Evolutionary conservation across 2,797 vertebrate species (phyloP).

Genomic region (Argyrosomus regius): DNA sequence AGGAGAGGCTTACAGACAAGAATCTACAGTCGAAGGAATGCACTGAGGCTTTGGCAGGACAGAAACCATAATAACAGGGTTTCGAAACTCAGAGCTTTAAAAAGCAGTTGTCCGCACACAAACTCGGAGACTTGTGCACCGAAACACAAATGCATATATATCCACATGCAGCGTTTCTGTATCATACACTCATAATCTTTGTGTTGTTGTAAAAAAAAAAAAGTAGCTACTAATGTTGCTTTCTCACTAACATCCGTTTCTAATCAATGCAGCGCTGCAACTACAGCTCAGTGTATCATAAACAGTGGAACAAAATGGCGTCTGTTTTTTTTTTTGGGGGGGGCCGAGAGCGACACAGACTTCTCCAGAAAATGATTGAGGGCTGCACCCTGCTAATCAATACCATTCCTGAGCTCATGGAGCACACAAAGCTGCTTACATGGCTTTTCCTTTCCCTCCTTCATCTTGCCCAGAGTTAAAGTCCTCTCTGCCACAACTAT

Average conservation of each 20-base stretch:
- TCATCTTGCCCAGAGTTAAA: conserved; percentile 79
- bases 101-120: conserved; percentile 75
- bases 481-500: conserved; percentile 87
- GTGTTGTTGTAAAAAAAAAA: conserved; percentile 14
- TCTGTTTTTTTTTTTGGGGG: conserved; percentile 15
- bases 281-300: conserved; percentile 33
- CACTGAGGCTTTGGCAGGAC: conserved; percentile 81
- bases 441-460: conserved; percentile 74
- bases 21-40: conserved; percentile 83
- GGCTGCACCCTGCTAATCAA: conserved; percentile 79
- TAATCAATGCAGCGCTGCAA: conserved; percentile 39
- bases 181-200: conserved; percentile 13
- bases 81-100: conserved; percentile 82
- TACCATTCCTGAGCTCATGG: conserved; percentile 78
- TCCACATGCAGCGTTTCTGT: conserved; percentile 12
- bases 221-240: conserved; percentile 39
- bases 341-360: conserved; percentile 27
- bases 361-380: conserved; percentile 61
- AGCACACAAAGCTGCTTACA: conserved; percentile 78
- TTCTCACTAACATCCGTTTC: conserved; percentile 25
- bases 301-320: conserved; percentile 69
- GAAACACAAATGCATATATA: conserved; percentile 32
- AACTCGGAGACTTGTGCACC: conserved; percentile 40
- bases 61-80: conserved; percentile 84
- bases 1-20: conserved; percentile 70